These are phyloP conservation scores for Caenorhabditis doughertyi DNA, from an alignment of 2,888 invertebrate genomes.

Conservation along the genomic window DNA sequence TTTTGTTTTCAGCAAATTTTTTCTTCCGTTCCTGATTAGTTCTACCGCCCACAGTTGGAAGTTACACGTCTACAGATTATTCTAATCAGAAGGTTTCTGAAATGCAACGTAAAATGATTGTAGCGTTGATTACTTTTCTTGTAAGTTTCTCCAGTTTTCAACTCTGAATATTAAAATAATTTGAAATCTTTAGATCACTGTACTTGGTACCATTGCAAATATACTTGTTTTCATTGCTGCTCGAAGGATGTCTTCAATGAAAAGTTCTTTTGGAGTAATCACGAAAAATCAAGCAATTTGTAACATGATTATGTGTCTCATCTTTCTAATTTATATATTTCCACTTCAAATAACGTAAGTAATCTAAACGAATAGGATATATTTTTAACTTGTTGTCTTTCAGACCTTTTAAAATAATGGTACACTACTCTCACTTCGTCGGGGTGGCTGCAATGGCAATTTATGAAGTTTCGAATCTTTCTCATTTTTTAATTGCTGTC, in stretches of 20 bases:
- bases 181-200: not conserved
- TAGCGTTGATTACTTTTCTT: conserved; percentile 20
- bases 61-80: not conserved
- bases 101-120: conserved; percentile 25
- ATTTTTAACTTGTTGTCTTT: not conserved
- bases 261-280: conserved; percentile 25
- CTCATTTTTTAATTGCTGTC: conserved; percentile 40
- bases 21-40: conserved; percentile 3
- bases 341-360: conserved; percentile 19
- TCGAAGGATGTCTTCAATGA: conserved; percentile 19
- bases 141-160: not conserved
- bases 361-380: not conserved
- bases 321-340: conserved; percentile 12
- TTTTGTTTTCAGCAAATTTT: conserved; percentile 1
- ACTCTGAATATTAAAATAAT: not conserved
- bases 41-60: not conserved
- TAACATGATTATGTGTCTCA: not conserved
- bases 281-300: conserved; percentile 29
- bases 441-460: conserved; percentile 30
- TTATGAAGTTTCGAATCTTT: conserved; percentile 38
- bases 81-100: not conserved
- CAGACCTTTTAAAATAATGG: not conserved
- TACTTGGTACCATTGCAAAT: conserved; percentile 9
- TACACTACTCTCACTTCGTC: conserved; percentile 22
- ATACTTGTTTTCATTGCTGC: conserved; percentile 5